A percentile compares a stretch with the other conserved stretches of the same genome.
phyloP scores from a whole-genome alignment of 2,797 vertebrate species.

The Neoniphon sammara region DNA sequence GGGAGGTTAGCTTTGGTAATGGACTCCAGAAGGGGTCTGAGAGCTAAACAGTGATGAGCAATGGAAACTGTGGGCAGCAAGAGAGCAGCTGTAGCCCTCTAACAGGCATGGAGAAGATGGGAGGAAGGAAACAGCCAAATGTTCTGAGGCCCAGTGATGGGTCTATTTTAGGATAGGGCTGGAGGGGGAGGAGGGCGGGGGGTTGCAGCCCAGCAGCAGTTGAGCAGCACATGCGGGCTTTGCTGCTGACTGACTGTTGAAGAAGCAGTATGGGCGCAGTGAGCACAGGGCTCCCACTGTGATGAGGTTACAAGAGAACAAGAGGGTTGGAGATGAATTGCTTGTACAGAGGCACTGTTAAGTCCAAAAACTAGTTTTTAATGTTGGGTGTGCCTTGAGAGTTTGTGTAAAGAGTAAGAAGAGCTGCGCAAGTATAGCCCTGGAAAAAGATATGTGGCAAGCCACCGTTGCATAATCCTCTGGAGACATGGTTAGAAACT shows the following conservation, averaged over 20 bases:
- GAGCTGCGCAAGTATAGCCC: constrained; percentile 61
- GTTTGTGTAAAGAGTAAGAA: constrained; percentile 65
- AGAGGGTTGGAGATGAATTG: constrained; percentile 59
- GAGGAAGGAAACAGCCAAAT: constrained; percentile 78
- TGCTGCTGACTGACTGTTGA: constrained; percentile 57
- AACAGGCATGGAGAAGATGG: constrained; percentile 77
- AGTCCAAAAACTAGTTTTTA: constrained; percentile 69
- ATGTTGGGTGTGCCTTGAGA: constrained; percentile 73
- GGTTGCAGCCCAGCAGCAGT: constrained; percentile 49
- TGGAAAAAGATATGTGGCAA: constrained; percentile 70
- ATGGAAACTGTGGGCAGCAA: constrained; percentile 81
- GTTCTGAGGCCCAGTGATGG: constrained; percentile 74
- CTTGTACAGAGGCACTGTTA: constrained; percentile 58
- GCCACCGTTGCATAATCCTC: constrained; percentile 74
- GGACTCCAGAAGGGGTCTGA: constrained; percentile 78
- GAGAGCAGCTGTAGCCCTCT: constrained; percentile 79
- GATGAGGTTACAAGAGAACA: constrained; percentile 49
- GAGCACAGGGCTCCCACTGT: background rate
- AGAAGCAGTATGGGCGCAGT: constrained; percentile 58
- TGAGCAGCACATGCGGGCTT: constrained; percentile 72
- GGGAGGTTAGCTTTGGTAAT: constrained; percentile 79
- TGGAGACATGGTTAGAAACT: constrained; percentile 62
- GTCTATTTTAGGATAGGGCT: constrained; percentile 78
- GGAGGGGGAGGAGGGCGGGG: constrained; percentile 46
- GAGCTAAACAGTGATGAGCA: constrained; percentile 81